Base-by-base conservation (phyloP, 2,888 invertebrate genomes). In the Celastrina argiolus region DNA sequence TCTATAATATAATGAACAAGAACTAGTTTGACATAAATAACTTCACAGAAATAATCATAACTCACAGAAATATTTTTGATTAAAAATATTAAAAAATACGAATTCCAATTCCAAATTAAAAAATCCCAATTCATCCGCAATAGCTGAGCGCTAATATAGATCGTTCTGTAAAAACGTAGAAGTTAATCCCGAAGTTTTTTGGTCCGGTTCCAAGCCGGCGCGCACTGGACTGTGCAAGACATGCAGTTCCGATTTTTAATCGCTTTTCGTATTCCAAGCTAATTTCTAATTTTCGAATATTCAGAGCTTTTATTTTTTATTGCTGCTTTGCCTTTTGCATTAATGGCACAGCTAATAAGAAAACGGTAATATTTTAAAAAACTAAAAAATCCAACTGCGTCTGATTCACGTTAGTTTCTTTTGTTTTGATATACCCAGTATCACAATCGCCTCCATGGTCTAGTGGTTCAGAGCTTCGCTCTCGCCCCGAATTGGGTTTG, bases 131-230 rank as follows among this genome's bases (percentile, higher is more conserved):
- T 16, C 45, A 51, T 56, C 65, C 39, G 56, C 65, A 41, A 51
- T 22, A 56, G 39, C 42, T 58, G 56, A 28, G 31, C 41, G 56
- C 65, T 65, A 65, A 56, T 41, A 42, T 42, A 59, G 58, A 65
- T 65, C 41, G 65, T 59, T 56, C 65, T 58, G 58, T 41, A 58
- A 65, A 65, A 65, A 65, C 58, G 58, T 58, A 39, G 59, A 65
- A 65, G 58, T 65, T 65, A 65, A 65, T 65, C 41, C 65, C 41
- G 42, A 65, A 65, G 65, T 65, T 65, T 65, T 58, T 65, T 65
- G 65, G 65, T 41, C 28, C 65, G 18, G 39, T 65, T 58, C 65
- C 65, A 65, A 65, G 58, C 58, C 58, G 41, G 65, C 41, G 41
- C 26, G 56, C 65, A 58, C 41, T 65, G 56, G 39, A 58, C 65